These are phyloP conservation scores for Torymus tubicola DNA, from an alignment of 2,888 invertebrate genomes.

Conservation along the genomic window DNA sequence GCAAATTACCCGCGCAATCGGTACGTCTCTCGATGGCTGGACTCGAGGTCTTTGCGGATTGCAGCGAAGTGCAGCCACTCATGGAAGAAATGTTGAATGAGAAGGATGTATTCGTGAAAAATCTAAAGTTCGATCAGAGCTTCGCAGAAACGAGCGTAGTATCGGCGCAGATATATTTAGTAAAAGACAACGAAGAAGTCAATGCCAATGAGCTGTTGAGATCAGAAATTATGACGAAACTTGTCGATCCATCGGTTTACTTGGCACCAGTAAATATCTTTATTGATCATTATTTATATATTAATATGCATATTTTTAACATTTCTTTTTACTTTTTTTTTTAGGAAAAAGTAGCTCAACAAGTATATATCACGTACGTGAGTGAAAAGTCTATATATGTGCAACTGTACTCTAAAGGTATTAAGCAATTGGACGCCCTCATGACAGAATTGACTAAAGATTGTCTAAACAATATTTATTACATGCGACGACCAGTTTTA, in stretches of 20 bases:
- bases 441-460: slow-evolving; percentile 34
- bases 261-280: slow-evolving; percentile 30
- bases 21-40: slow-evolving; percentile 84
- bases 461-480: slow-evolving; percentile 16
- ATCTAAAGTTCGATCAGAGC: background rate
- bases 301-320: slow-evolving; percentile 6
- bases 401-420: slow-evolving; percentile 39
- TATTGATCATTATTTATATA: background rate
- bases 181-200: slow-evolving; percentile 5
- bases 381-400: slow-evolving; percentile 38
- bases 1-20: slow-evolving; percentile 84
- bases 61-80: slow-evolving; percentile 71
- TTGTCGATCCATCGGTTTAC: slow-evolving; percentile 23
- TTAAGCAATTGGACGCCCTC: background rate
- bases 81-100: slow-evolving; percentile 75
- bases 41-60: slow-evolving; percentile 81
- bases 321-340: slow-evolving; percentile 2
- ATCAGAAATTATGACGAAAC: slow-evolving; percentile 19
- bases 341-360: slow-evolving; percentile 47
- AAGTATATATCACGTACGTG: slow-evolving; percentile 44
- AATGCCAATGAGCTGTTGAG: slow-evolving; percentile 26
- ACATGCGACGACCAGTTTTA: slow-evolving; percentile 19
- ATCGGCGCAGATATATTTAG: slow-evolving; percentile 25
- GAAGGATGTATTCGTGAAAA: slow-evolving; percentile 36
- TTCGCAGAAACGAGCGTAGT: background rate